Conservation (phyloP, 2,888 invertebrate genomes). For the Eupithecia dodoneata region DNA sequence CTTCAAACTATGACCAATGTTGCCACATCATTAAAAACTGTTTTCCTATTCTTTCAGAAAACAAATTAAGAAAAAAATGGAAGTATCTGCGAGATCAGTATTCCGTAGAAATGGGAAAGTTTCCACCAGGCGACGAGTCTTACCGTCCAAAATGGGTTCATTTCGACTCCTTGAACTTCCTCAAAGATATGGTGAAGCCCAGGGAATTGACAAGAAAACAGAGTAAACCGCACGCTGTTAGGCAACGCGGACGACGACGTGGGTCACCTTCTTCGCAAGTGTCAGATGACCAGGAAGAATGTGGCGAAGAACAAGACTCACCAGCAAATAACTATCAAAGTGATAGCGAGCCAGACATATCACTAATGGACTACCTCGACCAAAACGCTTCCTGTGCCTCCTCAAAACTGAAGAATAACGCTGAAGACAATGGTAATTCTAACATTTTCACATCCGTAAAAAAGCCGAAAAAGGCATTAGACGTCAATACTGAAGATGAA, state of each 20-base stretch:
- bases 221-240: slow-evolving; percentile 1
- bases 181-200: slow-evolving; percentile 41
- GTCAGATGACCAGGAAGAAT: slow-evolving; percentile 23
- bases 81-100: slow-evolving; percentile 43
- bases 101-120: slow-evolving; percentile 37
- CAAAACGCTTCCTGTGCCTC: slow-evolving; percentile 20
- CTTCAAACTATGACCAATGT: background rate
- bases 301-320: slow-evolving; percentile 13
- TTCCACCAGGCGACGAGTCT: slow-evolving; percentile 32
- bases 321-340: slow-evolving; percentile 22
- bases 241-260: slow-evolving; percentile 2
- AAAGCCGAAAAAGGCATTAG: slow-evolving; percentile 16
- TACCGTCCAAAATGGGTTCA: slow-evolving; percentile 41
- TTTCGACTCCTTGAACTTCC: slow-evolving; percentile 38
- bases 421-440: slow-evolving; percentile 24
- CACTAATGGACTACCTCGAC: slow-evolving; percentile 23
- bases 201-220: slow-evolving; percentile 26
- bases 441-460: slow-evolving; percentile 14
- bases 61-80: slow-evolving; percentile 42
- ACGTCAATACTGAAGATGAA: slow-evolving; percentile 20
- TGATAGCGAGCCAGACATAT: slow-evolving; percentile 28
- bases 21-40: background rate
- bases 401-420: slow-evolving; percentile 25
- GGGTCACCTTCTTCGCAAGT: slow-evolving; percentile 22
- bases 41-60: slow-evolving; percentile 34